phyloP scores from a whole-genome alignment of 2,888 invertebrate genomes.

The Yponomeuta evonymella region DNA sequence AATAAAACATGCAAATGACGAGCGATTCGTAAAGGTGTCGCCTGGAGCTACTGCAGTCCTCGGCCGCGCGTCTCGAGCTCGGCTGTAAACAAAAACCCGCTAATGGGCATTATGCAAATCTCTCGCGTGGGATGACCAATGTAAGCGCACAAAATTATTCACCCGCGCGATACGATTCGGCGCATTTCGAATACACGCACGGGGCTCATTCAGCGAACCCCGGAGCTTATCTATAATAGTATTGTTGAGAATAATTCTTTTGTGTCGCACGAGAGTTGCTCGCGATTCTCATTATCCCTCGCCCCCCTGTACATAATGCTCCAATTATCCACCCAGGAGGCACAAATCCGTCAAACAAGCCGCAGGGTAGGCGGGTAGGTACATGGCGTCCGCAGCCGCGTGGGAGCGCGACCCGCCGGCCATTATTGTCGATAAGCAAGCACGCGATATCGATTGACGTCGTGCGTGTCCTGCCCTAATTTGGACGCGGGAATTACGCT shows the following conservation, averaged over 20 bases:
- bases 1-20: conserved; percentile 44
- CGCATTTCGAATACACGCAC: conserved; percentile 33
- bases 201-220: conserved; percentile 29
- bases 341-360: conserved; percentile 30
- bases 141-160: conserved; percentile 69
- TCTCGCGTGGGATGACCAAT: conserved; percentile 55
- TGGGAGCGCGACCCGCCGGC: conserved; percentile 24
- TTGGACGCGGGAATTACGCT: conserved; percentile 23
- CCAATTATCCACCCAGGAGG: conserved; percentile 21
- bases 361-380: conserved; percentile 28
- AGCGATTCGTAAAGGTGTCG: conserved; percentile 32
- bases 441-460: conserved; percentile 61
- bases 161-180: conserved; percentile 28
- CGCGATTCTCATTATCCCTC: conserved; percentile 31
- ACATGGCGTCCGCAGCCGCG: conserved; percentile 26
- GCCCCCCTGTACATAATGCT: conserved; percentile 20
- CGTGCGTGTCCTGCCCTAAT: conserved; percentile 30
- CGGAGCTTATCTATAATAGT: conserved; percentile 17
- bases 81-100: conserved; percentile 63
- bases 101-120: conserved; percentile 69
- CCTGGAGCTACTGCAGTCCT: conserved; percentile 27
- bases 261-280: conserved; percentile 11
- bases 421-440: conserved; percentile 69
- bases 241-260: background rate
- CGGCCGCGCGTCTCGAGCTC: conserved; percentile 32